phyloP scores from a whole-genome alignment of 2,113 vertebrate species.

The Speoplatyrhinus poulsoni region DNA sequence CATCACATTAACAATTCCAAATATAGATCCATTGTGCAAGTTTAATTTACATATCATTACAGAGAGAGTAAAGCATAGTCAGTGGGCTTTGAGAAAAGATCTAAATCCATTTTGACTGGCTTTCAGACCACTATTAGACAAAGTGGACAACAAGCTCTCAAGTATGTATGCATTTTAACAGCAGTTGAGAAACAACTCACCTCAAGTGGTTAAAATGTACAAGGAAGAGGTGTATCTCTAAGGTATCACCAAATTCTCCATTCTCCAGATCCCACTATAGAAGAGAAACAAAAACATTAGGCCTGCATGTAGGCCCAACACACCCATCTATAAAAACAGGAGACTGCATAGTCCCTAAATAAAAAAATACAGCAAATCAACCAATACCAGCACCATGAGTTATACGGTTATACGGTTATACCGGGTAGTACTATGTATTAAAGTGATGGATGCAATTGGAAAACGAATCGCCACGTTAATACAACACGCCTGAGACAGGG shows the following conservation, averaged over 20 bases:
- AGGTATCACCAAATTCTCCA: slow-evolving; percentile 67
- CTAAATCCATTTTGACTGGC: too few relatives aligned
- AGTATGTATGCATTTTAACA: neutral
- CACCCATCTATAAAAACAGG: neutral
- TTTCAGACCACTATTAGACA: neutral
- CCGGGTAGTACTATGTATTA: too few relatives aligned
- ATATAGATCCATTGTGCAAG: too few relatives aligned
- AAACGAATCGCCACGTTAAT: neutral
- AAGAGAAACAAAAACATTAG: slow-evolving; percentile 22
- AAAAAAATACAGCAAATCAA: neutral
- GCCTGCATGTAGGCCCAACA: slow-evolving; percentile 2
- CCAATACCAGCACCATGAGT: too few relatives aligned
- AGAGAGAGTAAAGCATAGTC: too few relatives aligned
- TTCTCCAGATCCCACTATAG: slow-evolving; percentile 63
- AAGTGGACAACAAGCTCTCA: neutral
- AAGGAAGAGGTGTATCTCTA: slow-evolving; percentile 49
- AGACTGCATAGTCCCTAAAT: neutral
- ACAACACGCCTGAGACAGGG: neutral
- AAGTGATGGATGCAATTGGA: too few relatives aligned
- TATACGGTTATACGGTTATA: too few relatives aligned
- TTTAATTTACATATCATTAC: too few relatives aligned
- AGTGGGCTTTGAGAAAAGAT: too few relatives aligned
- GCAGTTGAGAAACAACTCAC: slow-evolving; percentile 1
- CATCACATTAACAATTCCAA: too few relatives aligned
- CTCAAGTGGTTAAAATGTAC: slow-evolving; percentile 53